A percentile compares a stretch with the other conserved stretches of the same genome.
Conservation (phyloP, 1,140 invertebrate genomes). For the Trichonephila inaurata region DNA sequence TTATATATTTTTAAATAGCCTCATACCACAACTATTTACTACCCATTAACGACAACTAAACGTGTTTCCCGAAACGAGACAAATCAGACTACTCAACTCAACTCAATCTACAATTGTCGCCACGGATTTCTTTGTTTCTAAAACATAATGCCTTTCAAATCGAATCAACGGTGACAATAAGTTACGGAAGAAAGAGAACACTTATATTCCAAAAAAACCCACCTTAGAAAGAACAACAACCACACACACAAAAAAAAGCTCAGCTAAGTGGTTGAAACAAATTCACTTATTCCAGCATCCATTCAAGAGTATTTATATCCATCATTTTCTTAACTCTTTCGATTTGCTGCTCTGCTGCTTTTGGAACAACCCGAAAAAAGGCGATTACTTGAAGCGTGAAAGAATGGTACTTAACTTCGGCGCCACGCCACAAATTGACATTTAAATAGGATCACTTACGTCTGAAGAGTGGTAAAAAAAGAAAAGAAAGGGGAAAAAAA, state of each 20-base stretch:
- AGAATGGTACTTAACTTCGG: constrained; percentile 32
- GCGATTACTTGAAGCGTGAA: neutral
- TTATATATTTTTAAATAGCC: too few relatives aligned
- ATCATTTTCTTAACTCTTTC: constrained; percentile 28
- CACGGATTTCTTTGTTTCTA: neutral
- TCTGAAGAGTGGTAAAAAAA: neutral
- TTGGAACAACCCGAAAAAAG: constrained; percentile 20
- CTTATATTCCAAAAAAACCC: neutral
- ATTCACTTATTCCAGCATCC: constrained; percentile 36
- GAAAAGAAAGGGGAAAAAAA: neutral
- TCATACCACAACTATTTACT: too few relatives aligned
- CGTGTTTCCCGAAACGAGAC: neutral
- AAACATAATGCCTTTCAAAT: neutral
- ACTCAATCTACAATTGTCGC: neutral
- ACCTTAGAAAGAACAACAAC: neutral
- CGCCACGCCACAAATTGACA: constrained; percentile 42
- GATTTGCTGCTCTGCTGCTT: constrained; percentile 13
- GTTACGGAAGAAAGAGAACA: neutral
- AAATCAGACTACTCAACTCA: neutral
- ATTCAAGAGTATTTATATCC: constrained; percentile 56
- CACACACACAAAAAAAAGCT: neutral
- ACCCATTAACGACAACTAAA: neutral
- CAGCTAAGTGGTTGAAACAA: constrained; percentile 14
- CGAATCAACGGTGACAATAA: neutral
- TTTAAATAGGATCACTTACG: constrained; percentile 47